Conservation (phyloP, 2,797 vertebrate species). For the Lepidocolaptes lacrymiger region DNA sequence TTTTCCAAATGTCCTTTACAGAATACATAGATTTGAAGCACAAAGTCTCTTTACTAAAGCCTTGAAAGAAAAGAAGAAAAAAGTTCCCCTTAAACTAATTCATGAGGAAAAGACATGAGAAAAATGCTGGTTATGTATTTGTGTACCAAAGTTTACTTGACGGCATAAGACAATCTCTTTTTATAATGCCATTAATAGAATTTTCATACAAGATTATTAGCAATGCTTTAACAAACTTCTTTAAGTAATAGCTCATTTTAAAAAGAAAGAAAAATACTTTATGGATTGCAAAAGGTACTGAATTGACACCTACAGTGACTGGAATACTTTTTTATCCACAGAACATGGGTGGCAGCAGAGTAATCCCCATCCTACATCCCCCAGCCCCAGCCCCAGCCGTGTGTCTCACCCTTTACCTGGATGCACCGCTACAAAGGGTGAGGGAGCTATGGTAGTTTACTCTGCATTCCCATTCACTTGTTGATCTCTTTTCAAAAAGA, state of each 20-base stretch:
- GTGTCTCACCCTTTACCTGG: slow-evolving; percentile 59
- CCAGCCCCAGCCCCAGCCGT: slow-evolving; percentile 44
- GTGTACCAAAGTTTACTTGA: not conserved
- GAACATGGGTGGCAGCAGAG: slow-evolving; percentile 58
- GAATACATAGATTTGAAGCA: not conserved
- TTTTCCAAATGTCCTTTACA: not conserved
- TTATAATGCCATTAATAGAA: not conserved
- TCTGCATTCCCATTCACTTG: slow-evolving; percentile 28
- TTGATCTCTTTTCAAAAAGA: not conserved
- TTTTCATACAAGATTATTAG: not conserved
- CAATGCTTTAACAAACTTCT: not conserved
- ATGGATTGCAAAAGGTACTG: slow-evolving; percentile 18
- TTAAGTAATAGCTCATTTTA: not conserved
- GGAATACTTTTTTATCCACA: slow-evolving; percentile 61
- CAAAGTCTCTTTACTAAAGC: not conserved
- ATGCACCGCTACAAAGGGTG: slow-evolving; percentile 58
- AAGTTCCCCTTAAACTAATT: not conserved
- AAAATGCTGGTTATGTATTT: not conserved
- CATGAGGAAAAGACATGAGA: not conserved
- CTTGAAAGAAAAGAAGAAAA: not conserved
- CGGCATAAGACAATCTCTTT: not conserved
- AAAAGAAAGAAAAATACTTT: not conserved
- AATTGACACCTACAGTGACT: slow-evolving; percentile 43
- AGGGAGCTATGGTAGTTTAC: slow-evolving; percentile 42
- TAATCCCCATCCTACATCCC: slow-evolving; percentile 57